Conservation (phyloP, 1,140 invertebrate genomes). For the Sycobia sp. region DNA sequence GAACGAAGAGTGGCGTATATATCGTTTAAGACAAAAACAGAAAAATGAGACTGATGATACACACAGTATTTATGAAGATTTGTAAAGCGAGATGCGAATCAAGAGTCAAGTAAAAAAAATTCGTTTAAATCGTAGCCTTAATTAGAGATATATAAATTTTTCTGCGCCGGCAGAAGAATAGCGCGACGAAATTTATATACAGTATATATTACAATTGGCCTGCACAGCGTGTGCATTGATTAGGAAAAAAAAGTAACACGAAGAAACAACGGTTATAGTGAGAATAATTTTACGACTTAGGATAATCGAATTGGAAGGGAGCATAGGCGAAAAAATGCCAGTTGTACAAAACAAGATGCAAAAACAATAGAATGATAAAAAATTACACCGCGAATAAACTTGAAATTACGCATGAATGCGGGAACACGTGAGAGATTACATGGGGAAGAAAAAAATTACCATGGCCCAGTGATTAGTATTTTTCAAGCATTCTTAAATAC, state of each 20-base stretch:
- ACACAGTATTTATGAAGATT: slow-evolving; percentile 59
- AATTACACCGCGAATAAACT: slow-evolving; percentile 4
- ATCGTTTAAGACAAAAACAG: slow-evolving; percentile 29
- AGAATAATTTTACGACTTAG: slow-evolving; percentile 60
- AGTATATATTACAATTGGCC: slow-evolving; percentile 58
- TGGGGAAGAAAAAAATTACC: slow-evolving; percentile 29
- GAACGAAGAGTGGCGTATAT: too few relatives aligned
- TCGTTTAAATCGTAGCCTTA: slow-evolving; percentile 52
- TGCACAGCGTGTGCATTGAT: slow-evolving; percentile 39
- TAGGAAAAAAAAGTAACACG: too few relatives aligned
- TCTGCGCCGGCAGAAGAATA: slow-evolving; percentile 13
- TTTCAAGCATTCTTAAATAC: slow-evolving; percentile 22
- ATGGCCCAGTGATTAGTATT: slow-evolving; percentile 43
- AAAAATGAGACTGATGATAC: slow-evolving; percentile 60
- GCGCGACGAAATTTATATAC: slow-evolving; percentile 43
- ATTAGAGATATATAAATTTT: slow-evolving; percentile 51
- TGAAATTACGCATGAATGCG: slow-evolving; percentile 1
- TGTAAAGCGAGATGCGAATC: slow-evolving; percentile 38
- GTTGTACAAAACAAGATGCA: slow-evolving; percentile 51
- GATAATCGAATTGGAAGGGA: slow-evolving; percentile 42
- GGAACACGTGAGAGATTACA: neutral
- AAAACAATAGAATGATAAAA: too few relatives aligned
- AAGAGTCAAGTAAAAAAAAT: slow-evolving; percentile 31
- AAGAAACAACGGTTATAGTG: slow-evolving; percentile 53
- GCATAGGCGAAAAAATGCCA: slow-evolving; percentile 53